phyloP scores from a whole-genome alignment of 2,113 vertebrate genomes.

The mouse (Mus musculus) region GRCm39 chr10:34744501-34745000 shows the following conservation, averaged over 20 bases:
- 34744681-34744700: neutral
- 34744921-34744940: neutral
- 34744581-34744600: neutral
- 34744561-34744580: neutral
- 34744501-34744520: neutral
- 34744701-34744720: neutral
- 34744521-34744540: neutral
- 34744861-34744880: neutral
- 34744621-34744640: neutral
- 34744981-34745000: neutral
- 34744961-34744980: neutral
- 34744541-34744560: neutral
- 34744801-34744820: neutral
- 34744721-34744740: neutral
- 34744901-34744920: neutral
- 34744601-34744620: neutral
- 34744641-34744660: neutral
- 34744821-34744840: neutral
- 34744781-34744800: neutral
- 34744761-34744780: neutral
- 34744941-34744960: neutral
- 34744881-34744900: neutral
- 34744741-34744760: neutral
- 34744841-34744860: conserved; percentile 23
- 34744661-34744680: neutral